These are phyloP conservation scores for Atherinomorus stipes DNA, from an alignment of 2,113 vertebrate genomes.

Conservation along the genomic window DNA sequence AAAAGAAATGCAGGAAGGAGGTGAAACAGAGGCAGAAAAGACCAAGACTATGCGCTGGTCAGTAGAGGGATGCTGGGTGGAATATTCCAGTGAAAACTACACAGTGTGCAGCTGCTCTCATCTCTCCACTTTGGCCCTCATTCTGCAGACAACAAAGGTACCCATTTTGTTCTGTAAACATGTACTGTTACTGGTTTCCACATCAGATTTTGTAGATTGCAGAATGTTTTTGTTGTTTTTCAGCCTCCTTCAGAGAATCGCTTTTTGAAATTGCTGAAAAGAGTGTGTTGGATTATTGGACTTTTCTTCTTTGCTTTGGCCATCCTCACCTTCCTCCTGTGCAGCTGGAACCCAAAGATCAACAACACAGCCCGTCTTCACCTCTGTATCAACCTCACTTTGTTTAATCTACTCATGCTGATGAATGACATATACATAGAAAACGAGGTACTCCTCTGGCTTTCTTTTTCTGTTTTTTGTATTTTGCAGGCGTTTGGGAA, in stretches of 20 bases:
- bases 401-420: conserved; percentile 80
- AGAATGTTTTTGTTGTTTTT: neutral
- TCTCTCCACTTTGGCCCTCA: conserved; percentile 83
- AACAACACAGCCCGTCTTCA: conserved; percentile 87
- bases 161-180: neutral
- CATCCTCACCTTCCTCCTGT: conserved; percentile 86
- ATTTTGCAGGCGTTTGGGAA: too few species aligned
- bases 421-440: conserved; percentile 66
- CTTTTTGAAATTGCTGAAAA: conserved; percentile 78
- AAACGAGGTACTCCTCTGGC: conserved; percentile 45
- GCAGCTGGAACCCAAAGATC: conserved; percentile 84
- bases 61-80: conserved; percentile 68
- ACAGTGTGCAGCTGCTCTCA: conserved; percentile 81
- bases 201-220: neutral
- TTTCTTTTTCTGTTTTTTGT: too few species aligned
- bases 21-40: too few species aligned
- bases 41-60: conserved; percentile 69
- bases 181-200: neutral
- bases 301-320: conserved; percentile 82
- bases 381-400: conserved; percentile 82
- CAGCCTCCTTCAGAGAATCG: conserved; percentile 54
- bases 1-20: neutral
- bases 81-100: conserved; percentile 44
- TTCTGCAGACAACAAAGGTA: conserved; percentile 81
- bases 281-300: conserved; percentile 80